Base-by-base conservation (phyloP, 2,797 vertebrate species). In the Xenopus petersii region DNA sequence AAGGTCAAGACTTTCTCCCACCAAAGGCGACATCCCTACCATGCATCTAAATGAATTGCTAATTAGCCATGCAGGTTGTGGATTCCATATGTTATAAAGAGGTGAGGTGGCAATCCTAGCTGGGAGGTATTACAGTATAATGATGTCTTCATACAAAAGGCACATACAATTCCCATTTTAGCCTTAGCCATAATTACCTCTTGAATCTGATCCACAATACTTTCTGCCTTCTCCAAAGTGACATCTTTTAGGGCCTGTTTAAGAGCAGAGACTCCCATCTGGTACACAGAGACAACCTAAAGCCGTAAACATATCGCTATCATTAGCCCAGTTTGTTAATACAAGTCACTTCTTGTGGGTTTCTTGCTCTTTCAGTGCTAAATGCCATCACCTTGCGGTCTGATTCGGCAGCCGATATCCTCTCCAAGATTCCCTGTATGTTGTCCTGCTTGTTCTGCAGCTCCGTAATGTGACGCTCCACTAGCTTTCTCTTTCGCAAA, bases 201-300 rank as follows among this genome's bases (percentile, higher is more conserved):
- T 55, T 98, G 96, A 80, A 99, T 99, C 88, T 97, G 96, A 91
- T 98, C 96, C 77, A 98, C 95, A 9, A 99, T 90, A 78, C 90
- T 97, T 86, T 99, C 97, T 0, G 96, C 95, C 21, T 91, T 93
- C 83, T 96, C 96, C 85, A 98, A 92, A 0, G 92, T 95, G 82
- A 96, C 92, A 5, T 98, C 96, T 83, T 95, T 97, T 54, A 98
- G 92, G 16, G 96, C 95, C 6, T 95, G 90, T 36, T 93, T 94
- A 68, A 99, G 89, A 10, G 96, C 95, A 15, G 95, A 90, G 51
- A 98, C 93, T 1, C 97, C 97, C 15, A 94, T 91, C 83, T 98
- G 95, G 81, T 98, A 99, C 0, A 97, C 96, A 79, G 96, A 94
- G 24, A 98, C 91, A 6, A 98, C 95, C 96, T 99, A 64, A 15